phyloP scores from a whole-genome alignment of 2,797 vertebrate genomes.

The Lindbergichthys nudifrons region DNA sequence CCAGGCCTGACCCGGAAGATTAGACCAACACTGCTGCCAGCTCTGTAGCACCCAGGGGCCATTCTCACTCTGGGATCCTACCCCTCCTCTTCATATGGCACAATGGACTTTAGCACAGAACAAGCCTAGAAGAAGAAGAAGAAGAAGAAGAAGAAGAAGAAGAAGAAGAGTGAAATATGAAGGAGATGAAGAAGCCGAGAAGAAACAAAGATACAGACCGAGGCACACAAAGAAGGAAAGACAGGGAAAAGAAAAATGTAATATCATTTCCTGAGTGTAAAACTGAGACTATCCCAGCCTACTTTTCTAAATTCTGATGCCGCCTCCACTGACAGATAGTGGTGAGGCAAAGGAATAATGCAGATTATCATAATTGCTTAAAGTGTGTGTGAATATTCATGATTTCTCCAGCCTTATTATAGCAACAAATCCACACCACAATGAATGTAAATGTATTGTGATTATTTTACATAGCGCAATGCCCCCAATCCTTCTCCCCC shows the following conservation, averaged over 20 bases:
- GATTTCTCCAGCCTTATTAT: constrained; percentile 81
- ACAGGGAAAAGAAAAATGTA: constrained; percentile 59
- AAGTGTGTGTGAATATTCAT: constrained; percentile 86
- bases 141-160: constrained; percentile 60
- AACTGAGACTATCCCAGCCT: constrained; percentile 75
- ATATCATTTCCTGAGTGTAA: constrained; percentile 66
- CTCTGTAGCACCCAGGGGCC: constrained; percentile 79
- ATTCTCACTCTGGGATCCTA: constrained; percentile 74
- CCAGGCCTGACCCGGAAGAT: constrained; percentile 85
- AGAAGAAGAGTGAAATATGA: constrained; percentile 60
- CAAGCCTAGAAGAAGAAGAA: constrained; percentile 56
- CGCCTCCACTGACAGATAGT: constrained; percentile 76
- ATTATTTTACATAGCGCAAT: constrained; percentile 77
- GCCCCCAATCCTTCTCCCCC: constrained; percentile 66
- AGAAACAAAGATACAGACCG: no score
- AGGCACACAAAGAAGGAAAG: constrained; percentile 35
- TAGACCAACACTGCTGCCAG: constrained; percentile 83
- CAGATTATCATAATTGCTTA: constrained; percentile 85
- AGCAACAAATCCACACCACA: constrained; percentile 81
- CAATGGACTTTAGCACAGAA: constrained; percentile 74
- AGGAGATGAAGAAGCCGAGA: constrained; percentile 47
- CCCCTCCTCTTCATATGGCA: constrained; percentile 68
- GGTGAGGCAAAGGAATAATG: constrained; percentile 74
- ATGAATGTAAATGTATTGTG: constrained; percentile 81
- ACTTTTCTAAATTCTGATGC: constrained; percentile 75